phyloP scores from a whole-genome alignment of 2,113 vertebrate species.

The Chloropsis hardwickii region DNA sequence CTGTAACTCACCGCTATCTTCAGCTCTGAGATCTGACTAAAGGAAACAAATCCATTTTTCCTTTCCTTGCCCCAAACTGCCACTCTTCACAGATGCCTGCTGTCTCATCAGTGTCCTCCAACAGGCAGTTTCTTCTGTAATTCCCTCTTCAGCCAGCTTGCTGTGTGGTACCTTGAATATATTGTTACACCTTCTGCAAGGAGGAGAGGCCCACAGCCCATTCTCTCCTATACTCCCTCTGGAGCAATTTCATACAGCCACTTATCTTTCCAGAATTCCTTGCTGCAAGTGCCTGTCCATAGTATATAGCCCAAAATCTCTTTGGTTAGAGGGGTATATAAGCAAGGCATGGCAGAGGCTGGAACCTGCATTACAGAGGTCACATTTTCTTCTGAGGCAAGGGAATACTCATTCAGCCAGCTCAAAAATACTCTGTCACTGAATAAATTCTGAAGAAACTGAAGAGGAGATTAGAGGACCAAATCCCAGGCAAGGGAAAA shows the following conservation, averaged over 20 bases:
- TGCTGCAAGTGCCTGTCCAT: neutral
- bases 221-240: neutral
- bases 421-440: neutral
- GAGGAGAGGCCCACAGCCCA: neutral
- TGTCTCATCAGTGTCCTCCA: neutral
- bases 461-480: slow-evolving; percentile 26
- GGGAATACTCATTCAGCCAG: neutral
- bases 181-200: neutral
- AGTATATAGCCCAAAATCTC: neutral
- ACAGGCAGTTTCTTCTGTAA: neutral
- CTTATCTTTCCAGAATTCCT: neutral
- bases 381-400: neutral
- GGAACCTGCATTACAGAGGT: neutral
- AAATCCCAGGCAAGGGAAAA: slow-evolving; percentile 47
- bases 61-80: neutral
- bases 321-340: neutral
- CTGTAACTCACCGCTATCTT: neutral
- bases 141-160: neutral
- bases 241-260: neutral
- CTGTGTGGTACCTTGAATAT: neutral
- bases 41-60: neutral
- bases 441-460: slow-evolving; percentile 34
- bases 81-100: neutral
- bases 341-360: neutral
- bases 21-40: neutral